phyloP scores from a whole-genome alignment of 2,888 invertebrate species.

The Tenthredo mesomela region DNA sequence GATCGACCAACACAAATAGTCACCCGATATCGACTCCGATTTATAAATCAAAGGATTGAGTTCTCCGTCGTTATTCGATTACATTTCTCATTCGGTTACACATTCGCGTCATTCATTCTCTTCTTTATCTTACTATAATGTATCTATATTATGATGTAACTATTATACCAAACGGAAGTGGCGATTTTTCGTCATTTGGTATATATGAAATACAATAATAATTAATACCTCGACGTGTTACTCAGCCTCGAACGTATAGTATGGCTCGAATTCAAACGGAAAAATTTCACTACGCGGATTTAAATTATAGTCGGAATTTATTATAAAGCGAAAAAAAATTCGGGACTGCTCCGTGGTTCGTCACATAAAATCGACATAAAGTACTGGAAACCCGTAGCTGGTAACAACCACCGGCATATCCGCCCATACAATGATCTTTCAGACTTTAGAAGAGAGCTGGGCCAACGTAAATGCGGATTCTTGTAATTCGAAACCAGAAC shows the following conservation, averaged over 20 bases:
- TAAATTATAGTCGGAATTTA: too few species aligned
- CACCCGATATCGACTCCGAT: constrained; percentile 27
- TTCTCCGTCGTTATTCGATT: constrained; percentile 34
- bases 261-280: too few species aligned
- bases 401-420: too few species aligned
- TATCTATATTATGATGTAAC: constrained; percentile 21
- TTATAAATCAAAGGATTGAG: constrained; percentile 26
- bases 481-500: constrained; percentile 24
- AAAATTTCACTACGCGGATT: too few species aligned
- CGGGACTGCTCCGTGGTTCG: too few species aligned
- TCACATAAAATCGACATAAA: too few species aligned
- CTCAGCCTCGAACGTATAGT: not conserved
- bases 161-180: constrained; percentile 45
- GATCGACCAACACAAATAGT: not conserved
- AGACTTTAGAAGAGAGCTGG: not conserved
- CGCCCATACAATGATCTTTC: not conserved
- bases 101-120: constrained; percentile 6
- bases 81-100: constrained; percentile 43
- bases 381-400: not conserved
- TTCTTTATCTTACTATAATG: not conserved
- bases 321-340: too few species aligned
- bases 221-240: not conserved
- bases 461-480: constrained; percentile 19
- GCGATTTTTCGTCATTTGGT: not conserved
- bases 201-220: too few species aligned